Evolutionary conservation across 1,140 invertebrate species (phyloP).

Genomic region (Triops cancriformis): DNA sequence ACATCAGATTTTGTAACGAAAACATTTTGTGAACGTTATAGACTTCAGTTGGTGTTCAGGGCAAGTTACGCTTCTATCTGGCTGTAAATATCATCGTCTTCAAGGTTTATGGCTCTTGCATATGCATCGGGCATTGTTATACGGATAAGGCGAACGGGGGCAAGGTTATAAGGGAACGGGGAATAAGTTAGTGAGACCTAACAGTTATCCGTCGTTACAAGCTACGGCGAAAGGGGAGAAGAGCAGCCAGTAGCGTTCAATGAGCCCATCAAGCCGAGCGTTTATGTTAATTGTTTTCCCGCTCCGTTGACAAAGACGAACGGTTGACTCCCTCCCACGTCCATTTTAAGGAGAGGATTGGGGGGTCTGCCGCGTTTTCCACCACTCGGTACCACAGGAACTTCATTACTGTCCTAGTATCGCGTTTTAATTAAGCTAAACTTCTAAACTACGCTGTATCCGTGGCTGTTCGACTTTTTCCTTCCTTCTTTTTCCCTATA

Average conservation of each 20-base stretch:
- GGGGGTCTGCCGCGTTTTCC: not conserved
- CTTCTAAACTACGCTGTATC: not conserved
- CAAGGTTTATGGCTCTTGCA: not conserved
- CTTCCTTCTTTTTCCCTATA: not conserved
- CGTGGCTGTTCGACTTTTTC: not conserved
- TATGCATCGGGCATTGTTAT: not conserved
- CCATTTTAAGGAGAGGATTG: not conserved
- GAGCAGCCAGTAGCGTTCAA: slow-evolving; percentile 3
- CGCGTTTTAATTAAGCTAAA: slow-evolving; percentile 10
- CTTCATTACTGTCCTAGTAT: not conserved
- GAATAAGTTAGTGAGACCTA: not conserved
- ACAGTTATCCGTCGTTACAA: not conserved
- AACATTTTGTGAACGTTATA: not conserved
- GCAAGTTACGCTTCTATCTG: not conserved
- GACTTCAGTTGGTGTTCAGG: not conserved
- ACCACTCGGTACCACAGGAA: not conserved
- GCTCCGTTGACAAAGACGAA: slow-evolving; percentile 12
- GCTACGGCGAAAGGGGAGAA: not conserved
- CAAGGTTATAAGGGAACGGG: not conserved
- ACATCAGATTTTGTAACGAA: not conserved
- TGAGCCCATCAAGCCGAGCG: slow-evolving; percentile 11
- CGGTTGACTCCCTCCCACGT: slow-evolving; percentile 7
- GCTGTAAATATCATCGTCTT: not conserved
- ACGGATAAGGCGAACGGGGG: not conserved
- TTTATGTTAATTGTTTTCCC: slow-evolving; percentile 14